Conservation (phyloP, 2,888 invertebrate species). For the Drosophila bunnanda region DNA sequence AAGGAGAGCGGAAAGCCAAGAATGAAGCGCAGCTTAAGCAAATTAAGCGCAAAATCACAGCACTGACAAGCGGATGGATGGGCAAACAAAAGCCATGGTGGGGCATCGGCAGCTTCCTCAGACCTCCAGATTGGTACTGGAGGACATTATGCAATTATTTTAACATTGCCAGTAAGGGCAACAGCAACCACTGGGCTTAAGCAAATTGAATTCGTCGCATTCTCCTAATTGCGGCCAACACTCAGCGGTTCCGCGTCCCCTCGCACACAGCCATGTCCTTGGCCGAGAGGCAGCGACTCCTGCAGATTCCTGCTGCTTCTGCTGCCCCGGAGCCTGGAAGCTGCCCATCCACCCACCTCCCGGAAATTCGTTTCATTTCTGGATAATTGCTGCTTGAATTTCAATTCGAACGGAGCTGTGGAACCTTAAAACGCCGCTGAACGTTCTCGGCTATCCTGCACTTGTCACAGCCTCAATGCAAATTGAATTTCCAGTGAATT, state of each 20-base stretch:
- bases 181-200: slow-evolving; percentile 51
- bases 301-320: slow-evolving; percentile 8
- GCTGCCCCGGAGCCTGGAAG: background rate
- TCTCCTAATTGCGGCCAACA: slow-evolving; percentile 75
- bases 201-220: slow-evolving; percentile 75
- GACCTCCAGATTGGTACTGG: slow-evolving; percentile 35
- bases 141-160: slow-evolving; percentile 74
- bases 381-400: slow-evolving; percentile 80
- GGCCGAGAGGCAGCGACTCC: slow-evolving; percentile 26
- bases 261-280: slow-evolving; percentile 65
- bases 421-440: slow-evolving; percentile 35
- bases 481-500: slow-evolving; percentile 55
- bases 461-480: slow-evolving; percentile 51
- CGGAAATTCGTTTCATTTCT: slow-evolving; percentile 50
- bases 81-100: slow-evolving; percentile 28
- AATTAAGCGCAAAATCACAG: slow-evolving; percentile 73
- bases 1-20: slow-evolving; percentile 39
- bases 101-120: background rate
- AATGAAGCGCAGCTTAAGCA: slow-evolving; percentile 79
- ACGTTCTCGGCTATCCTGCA: slow-evolving; percentile 36
- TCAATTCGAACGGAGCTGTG: slow-evolving; percentile 66
- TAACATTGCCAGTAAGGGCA: slow-evolving; percentile 56
- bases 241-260: slow-evolving; percentile 62
- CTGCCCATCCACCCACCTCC: background rate
- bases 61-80: slow-evolving; percentile 38